Evolutionary conservation across 2,888 invertebrate species (phyloP), one percentile per base, ranked within the genome.

Genomic region (Portevinia maculata): DNA sequence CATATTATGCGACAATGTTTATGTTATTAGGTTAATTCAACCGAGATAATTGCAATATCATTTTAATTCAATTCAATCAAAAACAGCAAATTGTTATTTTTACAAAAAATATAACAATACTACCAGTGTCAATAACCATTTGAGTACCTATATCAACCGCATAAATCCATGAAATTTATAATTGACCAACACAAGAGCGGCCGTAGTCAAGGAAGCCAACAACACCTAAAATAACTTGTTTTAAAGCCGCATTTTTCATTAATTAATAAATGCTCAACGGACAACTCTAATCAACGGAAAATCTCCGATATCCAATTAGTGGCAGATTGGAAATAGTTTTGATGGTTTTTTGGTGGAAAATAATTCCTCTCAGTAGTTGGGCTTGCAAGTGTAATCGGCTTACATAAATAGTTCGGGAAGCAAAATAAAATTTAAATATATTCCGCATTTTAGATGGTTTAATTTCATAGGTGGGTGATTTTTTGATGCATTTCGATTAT

Each of bases 231-330:
- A 17, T 13, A 34, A 1, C 9, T 5, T 24, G 19, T 55, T 55
- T 37, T 32, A 13, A 15, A 8, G 24, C 19, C 9, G 19, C 21
- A 24, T 24, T 65, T 37, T 15, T 5, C 50, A 5, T 39, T 55
- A 65, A 65, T 74, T 57, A 41, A 57, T 50, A 64, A 74, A 74
- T 32, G n/a, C 0, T 32, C 19, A 41, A 17, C 30, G 50, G 8
- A 57, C 15, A 57, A 17, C 41, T 64, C 13, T 60, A 44, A 57
- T 73, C 46, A 73, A 41, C 28, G 41, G 9, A 28, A 24, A 5
- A 62, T 57, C 57, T 32, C 30, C 57, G 32, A 57, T 24, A 50
- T 52, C 34, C 57, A 65, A 74, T 74, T 50, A 65, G 24, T 65
- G 50, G 28, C 11, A 73, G 32, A 57, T 65, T 65, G 41, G 13